Conservation (phyloP, 2,113 vertebrate species). For the Antennarius striatus region DNA sequence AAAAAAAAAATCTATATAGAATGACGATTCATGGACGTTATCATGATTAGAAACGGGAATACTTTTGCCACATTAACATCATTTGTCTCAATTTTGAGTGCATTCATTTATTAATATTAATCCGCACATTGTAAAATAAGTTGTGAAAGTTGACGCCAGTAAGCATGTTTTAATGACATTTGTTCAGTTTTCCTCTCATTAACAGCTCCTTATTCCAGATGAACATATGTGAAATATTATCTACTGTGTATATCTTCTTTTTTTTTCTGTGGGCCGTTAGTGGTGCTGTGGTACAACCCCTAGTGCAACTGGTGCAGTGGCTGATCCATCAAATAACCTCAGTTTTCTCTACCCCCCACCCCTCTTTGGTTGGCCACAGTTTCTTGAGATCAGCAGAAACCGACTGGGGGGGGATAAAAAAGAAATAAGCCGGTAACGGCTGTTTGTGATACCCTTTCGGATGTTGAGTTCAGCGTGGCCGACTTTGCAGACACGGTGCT, state of each 20-base stretch:
- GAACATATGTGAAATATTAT: neutral
- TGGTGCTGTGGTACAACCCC: conserved; percentile 3
- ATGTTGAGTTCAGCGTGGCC: conserved; percentile 29
- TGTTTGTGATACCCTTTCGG: conserved; percentile 45
- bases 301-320: conserved; percentile 37
- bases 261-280: neutral
- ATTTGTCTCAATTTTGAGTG: too few relatives aligned
- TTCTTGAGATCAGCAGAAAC: conserved; percentile 35
- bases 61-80: too few relatives aligned
- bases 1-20: too few relatives aligned
- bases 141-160: too few relatives aligned
- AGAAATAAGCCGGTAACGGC: conserved; percentile 16
- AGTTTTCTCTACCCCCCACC: neutral
- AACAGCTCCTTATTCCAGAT: conserved; percentile 8
- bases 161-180: too few relatives aligned
- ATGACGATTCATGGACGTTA: too few relatives aligned
- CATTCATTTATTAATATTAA: too few relatives aligned
- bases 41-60: too few relatives aligned
- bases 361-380: conserved; percentile 19
- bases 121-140: too few relatives aligned
- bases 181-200: neutral
- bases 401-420: neutral
- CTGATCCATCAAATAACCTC: conserved; percentile 22
- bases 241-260: neutral
- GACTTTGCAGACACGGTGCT: conserved; percentile 21